Conservation (phyloP, 2,888 invertebrate genomes). For the Scaptomyza parva region DNA sequence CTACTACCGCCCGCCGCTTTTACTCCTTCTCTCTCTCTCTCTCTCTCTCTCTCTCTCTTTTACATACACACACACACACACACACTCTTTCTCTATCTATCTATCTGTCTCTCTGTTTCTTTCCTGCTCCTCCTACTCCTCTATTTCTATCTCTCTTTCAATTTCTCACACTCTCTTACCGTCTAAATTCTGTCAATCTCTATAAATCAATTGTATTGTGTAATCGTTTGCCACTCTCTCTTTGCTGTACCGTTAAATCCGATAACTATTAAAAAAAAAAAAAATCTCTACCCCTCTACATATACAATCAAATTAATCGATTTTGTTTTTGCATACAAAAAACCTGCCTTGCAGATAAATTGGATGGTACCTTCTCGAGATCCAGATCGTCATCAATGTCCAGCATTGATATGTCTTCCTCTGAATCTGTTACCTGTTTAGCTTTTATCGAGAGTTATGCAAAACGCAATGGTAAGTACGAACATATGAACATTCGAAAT, state of each 20-base stretch:
- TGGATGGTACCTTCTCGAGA: slow-evolving; percentile 98
- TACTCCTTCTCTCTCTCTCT: slow-evolving; percentile 63
- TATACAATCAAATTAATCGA: slow-evolving; percentile 23
- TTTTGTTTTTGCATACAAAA: slow-evolving; percentile 83
- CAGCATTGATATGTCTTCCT: slow-evolving; percentile 97
- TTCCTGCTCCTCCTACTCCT: slow-evolving; percentile 12
- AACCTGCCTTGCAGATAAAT: slow-evolving; percentile 93
- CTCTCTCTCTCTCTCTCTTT: slow-evolving; percentile 43
- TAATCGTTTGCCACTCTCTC: slow-evolving; percentile 58
- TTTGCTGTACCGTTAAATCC: slow-evolving; percentile 51
- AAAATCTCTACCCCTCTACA: neutral
- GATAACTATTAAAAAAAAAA: too few species aligned
- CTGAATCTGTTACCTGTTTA: slow-evolving; percentile 97
- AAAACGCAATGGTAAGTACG: slow-evolving; percentile 93
- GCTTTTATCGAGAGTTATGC: slow-evolving; percentile 98
- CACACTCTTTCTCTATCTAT: too few species aligned
- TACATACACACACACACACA: too few species aligned
- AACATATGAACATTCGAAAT: too few species aligned
- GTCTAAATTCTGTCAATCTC: slow-evolving; percentile 32
- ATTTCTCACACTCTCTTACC: slow-evolving; percentile 37
- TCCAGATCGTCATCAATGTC: slow-evolving; percentile 99
- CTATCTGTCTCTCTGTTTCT: slow-evolving; percentile 43
- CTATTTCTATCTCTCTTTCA: slow-evolving; percentile 31
- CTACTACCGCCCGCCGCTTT: slow-evolving; percentile 79
- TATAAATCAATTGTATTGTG: slow-evolving; percentile 53